Conservation (phyloP, 1,140 invertebrate species). For the Plectrocnemia conspersa region DNA sequence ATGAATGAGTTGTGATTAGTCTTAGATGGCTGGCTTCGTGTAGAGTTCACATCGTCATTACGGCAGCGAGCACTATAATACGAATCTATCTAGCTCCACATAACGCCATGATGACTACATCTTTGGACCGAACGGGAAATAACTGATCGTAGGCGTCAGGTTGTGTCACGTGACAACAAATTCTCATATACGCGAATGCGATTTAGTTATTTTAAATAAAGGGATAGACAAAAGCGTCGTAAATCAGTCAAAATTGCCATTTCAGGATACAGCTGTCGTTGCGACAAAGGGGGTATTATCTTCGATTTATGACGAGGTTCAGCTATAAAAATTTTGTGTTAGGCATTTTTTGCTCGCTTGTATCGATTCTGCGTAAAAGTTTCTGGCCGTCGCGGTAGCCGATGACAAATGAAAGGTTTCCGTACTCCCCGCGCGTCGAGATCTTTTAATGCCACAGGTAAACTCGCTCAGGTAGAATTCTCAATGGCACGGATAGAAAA, state of each 20-base stretch:
- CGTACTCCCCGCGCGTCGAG: neutral
- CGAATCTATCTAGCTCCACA: constrained; percentile 12
- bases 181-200: constrained; percentile 3
- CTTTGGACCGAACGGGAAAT: constrained; percentile 18
- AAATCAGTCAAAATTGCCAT: no score
- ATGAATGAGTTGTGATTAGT: constrained; percentile 34
- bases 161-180: constrained; percentile 7
- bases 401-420: constrained; percentile 1
- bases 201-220: neutral
- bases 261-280: constrained; percentile 1
- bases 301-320: neutral
- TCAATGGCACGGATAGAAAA: no score
- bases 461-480: neutral
- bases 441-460: neutral
- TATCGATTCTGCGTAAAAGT: neutral
- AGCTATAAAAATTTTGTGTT: constrained; percentile 6
- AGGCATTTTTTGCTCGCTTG: neutral
- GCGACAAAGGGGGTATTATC: neutral
- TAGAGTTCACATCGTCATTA: constrained; percentile 25
- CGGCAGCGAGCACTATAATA: constrained; percentile 7
- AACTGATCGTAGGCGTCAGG: constrained; percentile 10
- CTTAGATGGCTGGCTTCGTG: constrained; percentile 25
- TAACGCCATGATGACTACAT: constrained; percentile 20
- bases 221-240: neutral
- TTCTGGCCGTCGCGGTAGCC: neutral